phyloP scores from a whole-genome alignment of 53 echinoderm and acorn worm genomes.

The Actinopyga echinites region DNA sequence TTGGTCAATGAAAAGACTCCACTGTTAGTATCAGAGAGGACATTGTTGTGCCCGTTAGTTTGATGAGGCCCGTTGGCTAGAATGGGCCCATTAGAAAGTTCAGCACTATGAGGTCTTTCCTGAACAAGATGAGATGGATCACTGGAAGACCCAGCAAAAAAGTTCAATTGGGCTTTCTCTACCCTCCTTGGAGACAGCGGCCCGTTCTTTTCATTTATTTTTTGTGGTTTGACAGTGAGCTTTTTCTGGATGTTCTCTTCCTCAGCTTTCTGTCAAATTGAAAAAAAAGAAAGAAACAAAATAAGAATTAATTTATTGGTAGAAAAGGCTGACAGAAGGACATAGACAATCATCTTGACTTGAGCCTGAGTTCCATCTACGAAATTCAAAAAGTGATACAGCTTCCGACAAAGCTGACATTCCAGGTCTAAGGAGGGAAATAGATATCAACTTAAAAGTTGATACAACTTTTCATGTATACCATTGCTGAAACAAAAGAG shows the following conservation, averaged over 20 bases:
- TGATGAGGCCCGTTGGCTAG: neutral
- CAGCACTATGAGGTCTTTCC: neutral
- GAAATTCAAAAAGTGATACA: too few species aligned
- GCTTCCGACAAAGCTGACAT: too few species aligned
- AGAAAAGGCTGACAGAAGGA: too few species aligned
- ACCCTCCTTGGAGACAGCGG: slow-evolving; percentile 1
- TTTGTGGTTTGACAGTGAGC: neutral
- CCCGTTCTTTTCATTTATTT: neutral
- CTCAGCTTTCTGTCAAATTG: slow-evolving; percentile 30
- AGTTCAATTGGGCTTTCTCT: neutral
- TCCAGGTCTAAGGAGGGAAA: too few species aligned
- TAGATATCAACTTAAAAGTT: too few species aligned
- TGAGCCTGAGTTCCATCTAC: too few species aligned
- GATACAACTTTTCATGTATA: too few species aligned
- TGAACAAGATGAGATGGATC: neutral
- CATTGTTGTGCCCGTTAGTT: neutral
- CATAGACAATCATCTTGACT: too few species aligned
- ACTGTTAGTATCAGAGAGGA: neutral
- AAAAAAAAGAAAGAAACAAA: neutral
- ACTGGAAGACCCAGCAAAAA: slow-evolving; percentile 8
- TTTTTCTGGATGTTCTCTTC: slow-evolving; percentile 7
- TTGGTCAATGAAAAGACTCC: slow-evolving; percentile 15
- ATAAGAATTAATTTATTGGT: neutral
- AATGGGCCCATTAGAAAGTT: neutral
- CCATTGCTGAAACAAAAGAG: too few species aligned